Percentiles rank a stretch among this genome's conserved stretches.
phyloP scores from a whole-genome alignment of 2,797 vertebrate genomes.

The Cossypha caffra region DNA sequence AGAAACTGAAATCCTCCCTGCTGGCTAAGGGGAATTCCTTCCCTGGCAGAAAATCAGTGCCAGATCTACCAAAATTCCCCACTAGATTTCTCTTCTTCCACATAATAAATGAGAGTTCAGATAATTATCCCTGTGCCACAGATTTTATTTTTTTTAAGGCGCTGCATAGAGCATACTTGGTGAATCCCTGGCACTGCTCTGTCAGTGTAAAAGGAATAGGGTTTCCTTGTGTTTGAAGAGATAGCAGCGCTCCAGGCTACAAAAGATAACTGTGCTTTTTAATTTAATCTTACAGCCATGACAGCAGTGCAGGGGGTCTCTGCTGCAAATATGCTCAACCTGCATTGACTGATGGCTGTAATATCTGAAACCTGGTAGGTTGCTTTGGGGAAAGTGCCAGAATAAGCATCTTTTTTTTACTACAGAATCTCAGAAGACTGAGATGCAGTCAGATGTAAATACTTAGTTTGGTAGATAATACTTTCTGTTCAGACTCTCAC shows the following conservation, averaged over 20 bases:
- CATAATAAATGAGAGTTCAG: not conserved
- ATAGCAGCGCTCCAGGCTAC: not conserved
- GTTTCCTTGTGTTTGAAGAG: not conserved
- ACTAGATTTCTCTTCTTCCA: not conserved
- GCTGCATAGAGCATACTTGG: not conserved
- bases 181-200: not conserved
- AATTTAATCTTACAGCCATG: conserved; percentile 9
- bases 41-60: not conserved
- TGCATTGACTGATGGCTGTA: conserved; percentile 6
- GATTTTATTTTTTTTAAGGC: not conserved
- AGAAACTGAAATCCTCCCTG: conserved; percentile 13
- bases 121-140: not conserved
- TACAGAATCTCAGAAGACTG: not conserved
- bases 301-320: conserved; percentile 2
- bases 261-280: conserved; percentile 1
- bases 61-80: not conserved
- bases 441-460: not conserved
- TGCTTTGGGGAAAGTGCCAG: not conserved
- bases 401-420: not conserved
- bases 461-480: not conserved
- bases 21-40: not conserved
- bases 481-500: not conserved
- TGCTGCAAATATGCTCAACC: not conserved
- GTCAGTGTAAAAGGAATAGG: not conserved
- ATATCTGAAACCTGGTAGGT: not conserved